Conservation (phyloP, 2,113 vertebrate genomes). For the Hystrix cristata region DNA sequence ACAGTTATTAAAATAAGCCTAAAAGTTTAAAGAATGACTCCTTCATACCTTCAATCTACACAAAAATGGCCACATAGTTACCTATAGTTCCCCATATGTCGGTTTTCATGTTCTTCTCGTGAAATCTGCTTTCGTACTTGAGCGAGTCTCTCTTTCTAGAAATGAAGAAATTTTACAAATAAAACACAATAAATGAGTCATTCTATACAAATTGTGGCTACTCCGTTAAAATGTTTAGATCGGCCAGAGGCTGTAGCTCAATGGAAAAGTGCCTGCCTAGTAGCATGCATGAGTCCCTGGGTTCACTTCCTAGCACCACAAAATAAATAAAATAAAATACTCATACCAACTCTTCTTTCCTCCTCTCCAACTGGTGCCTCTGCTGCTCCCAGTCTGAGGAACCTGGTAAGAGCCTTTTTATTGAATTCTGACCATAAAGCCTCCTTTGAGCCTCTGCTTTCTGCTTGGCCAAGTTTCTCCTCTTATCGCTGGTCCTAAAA, state of each 20-base stretch:
- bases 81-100: slow-evolving; percentile 99
- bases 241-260: slow-evolving; percentile 76
- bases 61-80: slow-evolving; percentile 83
- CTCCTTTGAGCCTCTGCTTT: slow-evolving; percentile 98
- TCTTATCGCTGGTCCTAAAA: slow-evolving; percentile 97
- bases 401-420: slow-evolving; percentile 93
- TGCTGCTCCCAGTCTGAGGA: slow-evolving; percentile 98
- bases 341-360: slow-evolving; percentile 96
- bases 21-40: background rate
- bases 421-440: slow-evolving; percentile 95
- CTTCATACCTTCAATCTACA: background rate
- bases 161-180: slow-evolving; percentile 84
- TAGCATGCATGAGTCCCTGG: no score
- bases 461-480: slow-evolving; percentile 97
- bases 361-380: slow-evolving; percentile 94
- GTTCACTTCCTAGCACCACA: background rate
- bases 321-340: background rate
- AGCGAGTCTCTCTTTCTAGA: slow-evolving; percentile 96
- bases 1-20: background rate
- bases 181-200: slow-evolving; percentile 61
- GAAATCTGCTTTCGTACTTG: slow-evolving; percentile 98
- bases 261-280: background rate
- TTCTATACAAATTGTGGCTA: background rate
- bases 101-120: slow-evolving; percentile 97
- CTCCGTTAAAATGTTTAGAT: slow-evolving; percentile 84